Percentiles rank a stretch among this genome's conserved stretches.
phyloP scores from a whole-genome alignment of 2,888 invertebrate genomes.

The Pimpla rufipes region DNA sequence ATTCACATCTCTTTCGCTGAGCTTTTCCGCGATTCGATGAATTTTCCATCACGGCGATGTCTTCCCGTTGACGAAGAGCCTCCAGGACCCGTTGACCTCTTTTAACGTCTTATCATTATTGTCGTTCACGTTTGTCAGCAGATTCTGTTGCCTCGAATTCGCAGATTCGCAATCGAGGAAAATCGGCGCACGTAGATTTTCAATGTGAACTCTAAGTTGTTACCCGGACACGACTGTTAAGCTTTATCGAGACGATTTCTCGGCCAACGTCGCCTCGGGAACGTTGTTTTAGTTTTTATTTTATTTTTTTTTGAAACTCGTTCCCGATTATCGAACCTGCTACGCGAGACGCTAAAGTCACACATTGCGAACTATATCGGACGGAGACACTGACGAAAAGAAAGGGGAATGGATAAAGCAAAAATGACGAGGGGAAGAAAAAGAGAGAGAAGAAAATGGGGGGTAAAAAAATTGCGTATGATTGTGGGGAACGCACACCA shows the following conservation, averaged over 20 bases:
- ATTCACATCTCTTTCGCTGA: background rate
- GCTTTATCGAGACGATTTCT: constrained; percentile 10
- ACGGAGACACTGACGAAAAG: background rate
- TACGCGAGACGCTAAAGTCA: constrained; percentile 12
- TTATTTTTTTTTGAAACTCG: too few species aligned
- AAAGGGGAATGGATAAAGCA: constrained; percentile 17
- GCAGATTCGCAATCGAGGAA: background rate
- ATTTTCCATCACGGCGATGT: constrained; percentile 23
- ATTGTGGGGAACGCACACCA: constrained; percentile 73
- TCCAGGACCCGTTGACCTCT: background rate
- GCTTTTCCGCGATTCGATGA: constrained; percentile 24
- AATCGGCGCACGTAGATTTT: constrained; percentile 23
- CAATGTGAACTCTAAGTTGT: constrained; percentile 12
- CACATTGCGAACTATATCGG: background rate
- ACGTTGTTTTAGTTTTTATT: background rate
- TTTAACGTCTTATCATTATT: background rate
- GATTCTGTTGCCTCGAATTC: background rate
- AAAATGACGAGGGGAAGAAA: background rate
- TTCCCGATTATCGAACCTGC: constrained; percentile 2
- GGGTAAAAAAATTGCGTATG: constrained; percentile 40
- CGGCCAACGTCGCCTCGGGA: background rate
- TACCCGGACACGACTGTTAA: constrained; percentile 4
- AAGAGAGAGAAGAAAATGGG: constrained; percentile 24
- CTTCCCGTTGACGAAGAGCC: constrained; percentile 22
- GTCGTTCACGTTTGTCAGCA: constrained; percentile 3